A percentile compares a stretch with the other conserved stretches of the same genome.
These are phyloP conservation scores for Pseudobourletiella spinata DNA, from an alignment of 1,140 invertebrate genomes.

Conservation along the genomic window DNA sequence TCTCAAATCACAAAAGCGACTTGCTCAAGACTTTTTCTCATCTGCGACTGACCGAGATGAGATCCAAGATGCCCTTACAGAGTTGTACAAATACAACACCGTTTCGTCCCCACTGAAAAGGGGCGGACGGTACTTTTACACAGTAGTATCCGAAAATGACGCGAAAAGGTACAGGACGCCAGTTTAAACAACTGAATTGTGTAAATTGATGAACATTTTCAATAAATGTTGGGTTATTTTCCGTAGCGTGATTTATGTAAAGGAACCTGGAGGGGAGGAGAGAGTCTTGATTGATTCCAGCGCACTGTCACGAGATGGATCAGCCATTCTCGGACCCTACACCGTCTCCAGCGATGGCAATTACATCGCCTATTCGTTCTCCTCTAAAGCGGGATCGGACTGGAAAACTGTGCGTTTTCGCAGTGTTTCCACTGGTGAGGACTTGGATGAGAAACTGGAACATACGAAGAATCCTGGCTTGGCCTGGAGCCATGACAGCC, in stretches of 20 bases:
- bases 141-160: neutral
- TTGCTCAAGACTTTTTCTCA: conserved; percentile 75
- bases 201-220: too few relatives aligned
- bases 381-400: conserved; percentile 85
- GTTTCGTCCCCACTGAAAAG: too few relatives aligned
- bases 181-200: too few relatives aligned
- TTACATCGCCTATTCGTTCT: conserved; percentile 78
- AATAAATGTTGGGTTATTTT: too few relatives aligned
- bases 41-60: conserved; percentile 90
- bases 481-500: conserved; percentile 90
- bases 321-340: too few relatives aligned
- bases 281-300: too few relatives aligned
- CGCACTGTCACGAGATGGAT: too few relatives aligned
- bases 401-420: conserved; percentile 84
- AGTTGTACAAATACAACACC: too few relatives aligned
- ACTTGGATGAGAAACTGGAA: conserved; percentile 77
- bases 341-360: conserved; percentile 87
- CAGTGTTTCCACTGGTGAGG: conserved; percentile 66
- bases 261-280: too few relatives aligned
- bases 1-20: conserved; percentile 81
- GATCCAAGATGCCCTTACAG: conserved; percentile 68
- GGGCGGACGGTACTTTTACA: too few relatives aligned
- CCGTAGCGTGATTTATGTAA: too few relatives aligned
- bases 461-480: conserved; percentile 85
- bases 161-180: too few relatives aligned